These are phyloP conservation scores for Myotis myotis DNA, from an alignment of 2,797 vertebrate species.

Conservation along the genomic window DNA sequence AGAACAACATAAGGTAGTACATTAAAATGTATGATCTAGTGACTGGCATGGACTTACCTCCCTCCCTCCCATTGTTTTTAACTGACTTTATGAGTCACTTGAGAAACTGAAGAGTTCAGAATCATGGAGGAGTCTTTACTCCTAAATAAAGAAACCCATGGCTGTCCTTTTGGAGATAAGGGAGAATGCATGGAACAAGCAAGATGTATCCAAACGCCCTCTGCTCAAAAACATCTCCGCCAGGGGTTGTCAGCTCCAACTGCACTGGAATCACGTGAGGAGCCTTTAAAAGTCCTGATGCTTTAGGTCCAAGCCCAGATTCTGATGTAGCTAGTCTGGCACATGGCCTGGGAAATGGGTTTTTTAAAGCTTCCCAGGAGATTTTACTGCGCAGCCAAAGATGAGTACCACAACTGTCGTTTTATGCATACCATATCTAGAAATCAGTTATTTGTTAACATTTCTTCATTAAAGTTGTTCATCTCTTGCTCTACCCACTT, in stretches of 20 bases:
- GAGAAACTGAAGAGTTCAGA: background rate
- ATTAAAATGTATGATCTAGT: background rate
- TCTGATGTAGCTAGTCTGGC: background rate
- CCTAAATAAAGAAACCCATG: background rate
- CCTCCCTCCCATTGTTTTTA: background rate
- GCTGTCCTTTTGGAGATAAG: background rate
- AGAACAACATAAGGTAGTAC: background rate
- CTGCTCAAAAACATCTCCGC: background rate
- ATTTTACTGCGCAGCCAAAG: no score
- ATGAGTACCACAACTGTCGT: background rate
- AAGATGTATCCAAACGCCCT: background rate
- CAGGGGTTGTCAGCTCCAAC: background rate
- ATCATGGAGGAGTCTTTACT: background rate
- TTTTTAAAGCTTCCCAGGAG: constrained; percentile 18
- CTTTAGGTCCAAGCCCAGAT: background rate
- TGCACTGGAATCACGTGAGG: background rate
- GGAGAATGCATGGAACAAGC: background rate
- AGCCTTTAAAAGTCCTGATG: background rate
- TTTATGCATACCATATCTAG: background rate
- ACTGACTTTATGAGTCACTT: constrained; percentile 20
- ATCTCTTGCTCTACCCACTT: background rate
- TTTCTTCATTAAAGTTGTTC: constrained; percentile 2
- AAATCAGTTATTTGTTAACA: background rate
- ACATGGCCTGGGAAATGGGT: background rate
- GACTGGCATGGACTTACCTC: background rate